Conservation (phyloP, 2,113 vertebrate species). For the Thomomys bottae region DNA sequence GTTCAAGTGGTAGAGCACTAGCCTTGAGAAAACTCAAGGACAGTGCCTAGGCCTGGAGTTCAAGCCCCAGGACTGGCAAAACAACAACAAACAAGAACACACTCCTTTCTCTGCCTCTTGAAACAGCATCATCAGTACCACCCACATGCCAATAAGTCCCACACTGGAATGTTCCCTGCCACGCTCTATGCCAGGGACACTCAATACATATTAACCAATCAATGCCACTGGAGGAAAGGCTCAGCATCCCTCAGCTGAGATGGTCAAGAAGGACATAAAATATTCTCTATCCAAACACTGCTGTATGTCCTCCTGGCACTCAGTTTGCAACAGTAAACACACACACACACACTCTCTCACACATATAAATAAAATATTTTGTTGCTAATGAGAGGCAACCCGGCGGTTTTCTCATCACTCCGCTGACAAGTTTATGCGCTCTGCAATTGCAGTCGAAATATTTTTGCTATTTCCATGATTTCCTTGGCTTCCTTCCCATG, state of each 20-base stretch:
- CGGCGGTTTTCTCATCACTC: conserved; percentile 72
- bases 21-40: no score
- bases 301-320: background rate
- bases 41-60: no score
- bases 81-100: no score
- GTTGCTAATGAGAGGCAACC: conserved; percentile 68
- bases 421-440: conserved; percentile 73
- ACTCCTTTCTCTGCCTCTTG: background rate
- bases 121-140: background rate
- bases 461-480: conserved; percentile 77
- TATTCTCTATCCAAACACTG: background rate
- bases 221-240: conserved; percentile 1
- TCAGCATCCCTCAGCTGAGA: background rate
- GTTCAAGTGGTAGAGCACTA: no score
- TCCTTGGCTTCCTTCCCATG: conserved; percentile 73
- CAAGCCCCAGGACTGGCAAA: no score
- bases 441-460: conserved; percentile 74
- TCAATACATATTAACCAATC: conserved; percentile 39
- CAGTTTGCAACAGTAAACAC: background rate
- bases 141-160: background rate
- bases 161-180: background rate
- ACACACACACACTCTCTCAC: background rate
- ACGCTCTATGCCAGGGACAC: background rate
- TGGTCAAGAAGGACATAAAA: conserved; percentile 25
- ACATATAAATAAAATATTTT: conserved; percentile 69